Conservation (phyloP, 2,113 vertebrate genomes). For the Lophotis ruficrista region DNA sequence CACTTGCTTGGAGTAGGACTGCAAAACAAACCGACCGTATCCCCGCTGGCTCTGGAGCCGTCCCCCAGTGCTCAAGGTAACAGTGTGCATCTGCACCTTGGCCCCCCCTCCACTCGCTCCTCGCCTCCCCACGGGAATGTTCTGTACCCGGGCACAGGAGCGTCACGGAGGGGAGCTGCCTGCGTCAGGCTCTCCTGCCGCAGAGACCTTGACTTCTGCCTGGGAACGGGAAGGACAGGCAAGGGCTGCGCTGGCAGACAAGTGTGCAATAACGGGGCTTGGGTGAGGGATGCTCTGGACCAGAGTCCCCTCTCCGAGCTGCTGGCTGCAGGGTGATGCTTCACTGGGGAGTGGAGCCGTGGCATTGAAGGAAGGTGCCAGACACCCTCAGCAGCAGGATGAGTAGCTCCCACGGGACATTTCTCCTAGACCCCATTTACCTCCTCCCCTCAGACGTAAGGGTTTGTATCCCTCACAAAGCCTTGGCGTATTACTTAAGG, state of each 20-base stretch:
- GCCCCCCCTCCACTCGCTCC: background rate
- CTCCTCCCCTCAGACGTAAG: background rate
- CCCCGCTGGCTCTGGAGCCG: accelerated
- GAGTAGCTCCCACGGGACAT: background rate
- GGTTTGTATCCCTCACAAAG: background rate
- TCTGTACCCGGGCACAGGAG: constrained; percentile 41
- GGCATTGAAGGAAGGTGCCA: accelerated
- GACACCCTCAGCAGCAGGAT: background rate
- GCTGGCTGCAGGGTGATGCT: background rate
- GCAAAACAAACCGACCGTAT: constrained; percentile 8
- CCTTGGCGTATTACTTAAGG: background rate
- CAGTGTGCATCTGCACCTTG: background rate
- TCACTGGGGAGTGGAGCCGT: background rate
- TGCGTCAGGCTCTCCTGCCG: constrained; percentile 58
- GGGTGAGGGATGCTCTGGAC: background rate
- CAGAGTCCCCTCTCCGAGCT: accelerated
- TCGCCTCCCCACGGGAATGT: constrained; percentile 27
- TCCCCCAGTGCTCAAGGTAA: constrained; percentile 45
- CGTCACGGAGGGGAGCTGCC: constrained; percentile 27
- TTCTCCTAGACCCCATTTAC: background rate
- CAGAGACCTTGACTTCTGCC: constrained; percentile 54
- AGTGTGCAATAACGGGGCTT: accelerated
- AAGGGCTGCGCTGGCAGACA: background rate
- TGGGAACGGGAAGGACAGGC: constrained; percentile 18
- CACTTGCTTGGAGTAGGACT: background rate